Conservation (phyloP, 2,797 vertebrate species). For the Rallus crepitans region DNA sequence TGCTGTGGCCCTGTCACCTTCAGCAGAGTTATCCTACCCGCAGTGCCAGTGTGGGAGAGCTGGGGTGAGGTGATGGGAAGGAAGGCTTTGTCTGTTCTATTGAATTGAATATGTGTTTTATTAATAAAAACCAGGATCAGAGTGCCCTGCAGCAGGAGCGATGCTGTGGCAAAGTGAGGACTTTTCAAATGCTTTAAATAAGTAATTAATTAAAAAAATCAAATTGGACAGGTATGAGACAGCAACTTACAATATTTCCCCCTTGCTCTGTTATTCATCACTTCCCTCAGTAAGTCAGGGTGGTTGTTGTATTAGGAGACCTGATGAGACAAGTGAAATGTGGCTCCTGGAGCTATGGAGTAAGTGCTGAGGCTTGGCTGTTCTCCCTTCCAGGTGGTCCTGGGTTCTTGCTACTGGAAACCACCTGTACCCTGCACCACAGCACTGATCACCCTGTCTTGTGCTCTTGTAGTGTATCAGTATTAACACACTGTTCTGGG, state of each 20-base stretch:
- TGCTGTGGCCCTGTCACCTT: not conserved
- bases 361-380: slow-evolving; percentile 7
- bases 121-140: slow-evolving; percentile 6
- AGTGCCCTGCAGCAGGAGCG: not conserved
- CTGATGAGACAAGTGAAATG: slow-evolving; percentile 15
- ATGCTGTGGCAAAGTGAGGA: fast-evolving
- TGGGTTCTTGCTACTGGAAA: slow-evolving; percentile 58
- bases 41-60: not conserved
- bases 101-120: not conserved
- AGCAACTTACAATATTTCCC: not conserved
- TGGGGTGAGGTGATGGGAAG: not conserved
- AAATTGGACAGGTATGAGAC: not conserved
- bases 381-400: slow-evolving; percentile 5
- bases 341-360: slow-evolving; percentile 21
- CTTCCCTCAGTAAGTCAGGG: slow-evolving; percentile 39
- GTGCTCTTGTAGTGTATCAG: not conserved
- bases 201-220: not conserved
- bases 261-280: not conserved
- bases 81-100: not conserved
- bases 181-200: not conserved
- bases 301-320: not conserved
- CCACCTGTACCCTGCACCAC: not conserved
- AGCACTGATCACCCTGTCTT: not conserved
- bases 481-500: not conserved
- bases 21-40: not conserved